Conservation (phyloP, 2,888 invertebrate genomes). For the Chirona hameri region DNA sequence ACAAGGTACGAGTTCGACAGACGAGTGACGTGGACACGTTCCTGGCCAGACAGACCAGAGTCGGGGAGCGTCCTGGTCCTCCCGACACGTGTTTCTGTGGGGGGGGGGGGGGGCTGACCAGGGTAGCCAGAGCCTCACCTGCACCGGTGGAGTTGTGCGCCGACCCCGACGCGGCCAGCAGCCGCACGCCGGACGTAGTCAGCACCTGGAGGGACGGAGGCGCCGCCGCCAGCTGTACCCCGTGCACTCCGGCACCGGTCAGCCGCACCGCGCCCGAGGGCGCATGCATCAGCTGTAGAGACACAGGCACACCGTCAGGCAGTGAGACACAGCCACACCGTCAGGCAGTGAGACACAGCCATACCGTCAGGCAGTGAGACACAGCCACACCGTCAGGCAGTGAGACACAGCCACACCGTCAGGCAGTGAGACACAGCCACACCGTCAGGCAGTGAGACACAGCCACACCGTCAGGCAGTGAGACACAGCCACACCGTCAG, state of each 20-base stretch:
- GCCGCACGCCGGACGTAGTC: slow-evolving; percentile 37
- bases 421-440: background rate
- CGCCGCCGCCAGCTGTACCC: slow-evolving; percentile 33
- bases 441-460: background rate
- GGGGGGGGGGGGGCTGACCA: background rate
- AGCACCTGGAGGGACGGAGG: slow-evolving; percentile 38
- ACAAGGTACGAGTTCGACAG: too few species aligned
- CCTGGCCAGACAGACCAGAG: too few species aligned
- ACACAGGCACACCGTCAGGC: background rate
- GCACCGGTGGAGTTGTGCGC: slow-evolving; percentile 29
- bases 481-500: background rate
- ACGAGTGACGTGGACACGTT: too few species aligned
- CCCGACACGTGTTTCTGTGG: too few species aligned
- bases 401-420: background rate
- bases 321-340: background rate
- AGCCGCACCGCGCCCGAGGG: slow-evolving; percentile 34
- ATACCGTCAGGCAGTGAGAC: too few species aligned
- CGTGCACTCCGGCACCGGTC: slow-evolving; percentile 36
- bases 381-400: background rate
- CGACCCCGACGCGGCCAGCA: slow-evolving; percentile 37
- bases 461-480: background rate
- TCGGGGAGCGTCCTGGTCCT: too few species aligned
- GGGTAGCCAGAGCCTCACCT: background rate
- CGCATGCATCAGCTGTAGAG: background rate
- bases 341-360: background rate